Evolutionary conservation across 2,888 invertebrate genomes (phyloP), one percentile per base, ranked within the genome.

Genomic region (Ormia ochracea): DNA sequence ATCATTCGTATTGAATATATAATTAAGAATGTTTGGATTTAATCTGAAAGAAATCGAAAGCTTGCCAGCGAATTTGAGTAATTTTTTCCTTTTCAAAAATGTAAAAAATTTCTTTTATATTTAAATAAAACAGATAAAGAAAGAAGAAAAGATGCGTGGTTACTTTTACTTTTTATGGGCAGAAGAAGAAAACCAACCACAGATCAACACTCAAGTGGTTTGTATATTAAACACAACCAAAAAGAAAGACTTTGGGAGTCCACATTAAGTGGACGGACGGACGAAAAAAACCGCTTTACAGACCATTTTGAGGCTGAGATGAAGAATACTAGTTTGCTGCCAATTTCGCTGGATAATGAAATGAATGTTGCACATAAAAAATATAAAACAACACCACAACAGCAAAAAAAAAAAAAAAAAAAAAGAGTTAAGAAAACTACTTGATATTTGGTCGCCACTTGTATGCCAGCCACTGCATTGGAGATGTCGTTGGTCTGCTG

Each of bases 91-190:
- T 43, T 5, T 19, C 4, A 41, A 69, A 66, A 45, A 65, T 31
- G 41, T 12, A 14, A 72, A 76, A 80, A 76, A 80, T 80, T 76
- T 76, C 72, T 80, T 80, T 80, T 79, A 52, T 65, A 70, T 70
- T 77, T 76, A 54, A 80, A 68, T 48, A 69, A 56, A 66, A 43
- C 28, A 72, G 21, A 65, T 61, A 26, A 17, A 36, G 41, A 21
- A 14, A 31, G 7, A 66, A 48, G 61, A 70, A 76, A 82, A 81
- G 77, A 82, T 82, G 82, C 81, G 82, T 82, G 82, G 82, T 82
- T 81, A 82, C 82, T 82, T 82, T 82, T 82, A 82, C 82, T 82
- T 82, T 82, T 82, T 73, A 65, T 50, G 41, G 54, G 54, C 70
- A 66, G 58, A 36, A 52, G 58, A 36, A 52, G 43, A 65, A 58